Conservation (phyloP, 2,113 vertebrate species). For the Gobius niger region DNA sequence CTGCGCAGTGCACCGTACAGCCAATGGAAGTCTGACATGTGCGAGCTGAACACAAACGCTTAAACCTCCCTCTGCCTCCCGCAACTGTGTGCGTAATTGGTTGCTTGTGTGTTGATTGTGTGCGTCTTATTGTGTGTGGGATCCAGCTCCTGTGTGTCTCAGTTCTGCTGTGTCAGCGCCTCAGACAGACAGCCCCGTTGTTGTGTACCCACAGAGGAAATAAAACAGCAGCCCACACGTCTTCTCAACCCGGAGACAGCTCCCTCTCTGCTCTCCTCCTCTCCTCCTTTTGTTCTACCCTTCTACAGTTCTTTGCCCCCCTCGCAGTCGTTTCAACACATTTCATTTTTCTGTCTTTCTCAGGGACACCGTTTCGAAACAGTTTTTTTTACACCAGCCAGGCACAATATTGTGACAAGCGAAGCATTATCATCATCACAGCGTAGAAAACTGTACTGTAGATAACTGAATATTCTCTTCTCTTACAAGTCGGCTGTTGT, state of each 20-base stretch:
- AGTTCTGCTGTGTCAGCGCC: conserved; percentile 71
- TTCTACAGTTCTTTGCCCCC: conserved; percentile 19
- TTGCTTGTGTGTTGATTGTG: neutral
- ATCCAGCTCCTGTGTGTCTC: conserved; percentile 23
- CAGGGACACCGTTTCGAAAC: neutral
- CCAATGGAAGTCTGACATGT: neutral
- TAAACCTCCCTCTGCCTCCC: neutral
- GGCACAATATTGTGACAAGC: neutral
- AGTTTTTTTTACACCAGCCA: neutral
- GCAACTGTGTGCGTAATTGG: neutral
- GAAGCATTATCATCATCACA: neutral
- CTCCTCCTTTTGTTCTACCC: conserved; percentile 39
- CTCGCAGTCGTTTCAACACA: conserved; percentile 14
- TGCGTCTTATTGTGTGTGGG: conserved; percentile 9
- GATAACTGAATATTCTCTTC: too few species aligned
- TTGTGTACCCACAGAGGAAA: conserved; percentile 75
- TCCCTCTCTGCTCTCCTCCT: conserved; percentile 16
- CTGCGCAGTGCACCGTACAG: neutral
- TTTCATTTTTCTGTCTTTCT: neutral
- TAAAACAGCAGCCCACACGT: conserved; percentile 71
- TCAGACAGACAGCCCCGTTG: conserved; percentile 68
- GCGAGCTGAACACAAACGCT: neutral
- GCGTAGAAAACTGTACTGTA: neutral
- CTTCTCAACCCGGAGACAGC: conserved; percentile 62
- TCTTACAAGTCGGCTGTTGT: too few species aligned